A percentile compares a stretch with the other conserved stretches of the same genome.
Evolutionary conservation across 64 coral and sea anemone genomes (phyloP).

Genomic region (Actinia equina): DNA sequence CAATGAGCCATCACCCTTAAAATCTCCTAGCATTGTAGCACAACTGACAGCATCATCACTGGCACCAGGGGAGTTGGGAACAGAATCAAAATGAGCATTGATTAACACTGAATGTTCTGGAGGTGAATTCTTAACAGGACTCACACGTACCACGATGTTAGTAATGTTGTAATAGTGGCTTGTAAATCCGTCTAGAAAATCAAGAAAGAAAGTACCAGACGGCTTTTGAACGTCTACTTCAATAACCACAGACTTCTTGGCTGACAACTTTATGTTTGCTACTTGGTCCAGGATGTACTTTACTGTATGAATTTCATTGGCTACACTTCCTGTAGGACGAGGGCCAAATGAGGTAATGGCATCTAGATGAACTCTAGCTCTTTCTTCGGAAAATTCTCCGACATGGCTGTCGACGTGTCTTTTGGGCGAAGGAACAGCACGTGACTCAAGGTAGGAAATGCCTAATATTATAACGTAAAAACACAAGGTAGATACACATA

Average conservation of each 20-base stretch:
- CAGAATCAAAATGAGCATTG: constrained; percentile 94
- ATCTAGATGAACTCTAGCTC: constrained; percentile 75
- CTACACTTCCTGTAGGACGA: constrained; percentile 87
- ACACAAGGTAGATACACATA: constrained; percentile 18
- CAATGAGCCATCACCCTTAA: constrained; percentile 71
- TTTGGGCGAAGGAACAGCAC: constrained; percentile 53
- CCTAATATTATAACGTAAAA: constrained; percentile 38
- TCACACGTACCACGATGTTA: constrained; percentile 79
- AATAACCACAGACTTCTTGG: constrained; percentile 50
- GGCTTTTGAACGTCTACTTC: constrained; percentile 81
- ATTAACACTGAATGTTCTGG: constrained; percentile 67
- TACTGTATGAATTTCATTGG: constrained; percentile 83
- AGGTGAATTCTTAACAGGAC: constrained; percentile 53
- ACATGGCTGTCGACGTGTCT: constrained; percentile 27
- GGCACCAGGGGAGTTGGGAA: constrained; percentile 70
- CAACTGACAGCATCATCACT: constrained; percentile 96
- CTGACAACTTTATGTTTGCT: constrained; percentile 32
- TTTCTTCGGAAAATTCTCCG: constrained; percentile 87
- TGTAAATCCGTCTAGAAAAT: constrained; percentile 61
- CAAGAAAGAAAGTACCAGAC: constrained; percentile 60
- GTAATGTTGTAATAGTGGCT: constrained; percentile 80
- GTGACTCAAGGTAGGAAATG: constrained; percentile 32
- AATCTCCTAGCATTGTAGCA: constrained; percentile 89
- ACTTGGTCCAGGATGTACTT: constrained; percentile 69
- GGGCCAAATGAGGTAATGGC: constrained; percentile 71